These are phyloP conservation scores for Sciaenops ocellatus DNA, from an alignment of 2,797 vertebrate genomes.

Conservation along the genomic window DNA sequence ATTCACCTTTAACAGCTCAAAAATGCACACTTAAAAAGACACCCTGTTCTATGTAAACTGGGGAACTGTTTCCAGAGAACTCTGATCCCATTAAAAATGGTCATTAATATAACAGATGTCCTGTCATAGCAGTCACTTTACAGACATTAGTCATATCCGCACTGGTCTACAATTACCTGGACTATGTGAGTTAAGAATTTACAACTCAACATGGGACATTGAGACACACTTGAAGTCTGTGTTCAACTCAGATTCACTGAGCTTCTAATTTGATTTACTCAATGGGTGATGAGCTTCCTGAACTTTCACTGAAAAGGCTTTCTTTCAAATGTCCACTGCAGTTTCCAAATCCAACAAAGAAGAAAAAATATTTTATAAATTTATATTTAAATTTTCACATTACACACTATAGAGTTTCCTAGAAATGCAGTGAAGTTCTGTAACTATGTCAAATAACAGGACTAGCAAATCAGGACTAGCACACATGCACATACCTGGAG, in stretches of 20 bases:
- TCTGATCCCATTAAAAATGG: conserved; percentile 63
- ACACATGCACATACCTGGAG: conserved; percentile 45
- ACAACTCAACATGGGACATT: not conserved
- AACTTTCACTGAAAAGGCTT: conserved; percentile 7
- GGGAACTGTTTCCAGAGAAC: conserved; percentile 34
- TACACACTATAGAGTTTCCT: not conserved
- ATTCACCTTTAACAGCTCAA: not conserved
- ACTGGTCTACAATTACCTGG: conserved; percentile 16
- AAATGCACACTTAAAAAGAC: conserved; percentile 3
- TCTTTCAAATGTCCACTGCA: not conserved
- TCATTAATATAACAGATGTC: conserved; percentile 70
- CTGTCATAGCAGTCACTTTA: conserved; percentile 50
- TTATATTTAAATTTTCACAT: not conserved
- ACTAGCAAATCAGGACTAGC: conserved; percentile 12
- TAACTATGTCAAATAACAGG: conserved; percentile 9
- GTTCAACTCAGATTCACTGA: not conserved
- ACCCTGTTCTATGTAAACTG: conserved; percentile 18
- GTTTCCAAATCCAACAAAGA: not conserved
- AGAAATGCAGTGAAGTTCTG: not conserved
- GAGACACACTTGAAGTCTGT: not conserved
- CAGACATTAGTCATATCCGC: conserved; percentile 56
- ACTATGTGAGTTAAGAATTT: conserved; percentile 28
- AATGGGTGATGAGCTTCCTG: conserved; percentile 3
- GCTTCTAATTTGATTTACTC: conserved; percentile 12
- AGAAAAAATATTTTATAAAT: not conserved